phyloP scores from a whole-genome alignment of 2,888 invertebrate genomes.

The Hydrotaea diabolus region DNA sequence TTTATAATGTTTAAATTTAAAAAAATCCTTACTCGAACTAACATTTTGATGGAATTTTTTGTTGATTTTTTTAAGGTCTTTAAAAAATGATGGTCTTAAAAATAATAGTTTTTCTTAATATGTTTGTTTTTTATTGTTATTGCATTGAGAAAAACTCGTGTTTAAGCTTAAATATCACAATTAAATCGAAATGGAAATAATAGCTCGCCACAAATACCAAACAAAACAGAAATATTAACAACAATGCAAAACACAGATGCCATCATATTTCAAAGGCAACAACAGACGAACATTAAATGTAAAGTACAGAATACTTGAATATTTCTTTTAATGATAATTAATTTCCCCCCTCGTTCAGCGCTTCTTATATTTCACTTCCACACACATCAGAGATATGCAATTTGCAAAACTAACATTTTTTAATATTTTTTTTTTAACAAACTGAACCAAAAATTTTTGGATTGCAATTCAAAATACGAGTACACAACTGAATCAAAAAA shows the following conservation, averaged over 20 bases:
- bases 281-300: no score
- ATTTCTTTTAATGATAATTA: not conserved
- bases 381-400: no score
- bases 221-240: not conserved
- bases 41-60: no score
- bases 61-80: no score
- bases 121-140: not conserved
- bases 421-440: no score
- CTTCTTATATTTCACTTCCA: not conserved
- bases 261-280: no score
- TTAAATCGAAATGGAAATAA: conserved; percentile 18
- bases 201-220: not conserved
- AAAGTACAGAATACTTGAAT: not conserved
- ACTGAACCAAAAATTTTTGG: not conserved
- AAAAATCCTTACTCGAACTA: no score
- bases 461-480: not conserved
- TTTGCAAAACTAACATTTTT: no score
- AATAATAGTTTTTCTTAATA: no score
- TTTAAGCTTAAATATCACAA: conserved; percentile 39
- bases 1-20: no score
- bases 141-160: conserved; percentile 27
- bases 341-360: not conserved
- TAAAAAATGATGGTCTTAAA: no score
- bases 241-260: no score
- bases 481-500: not conserved